phyloP scores from a whole-genome alignment of 2,888 invertebrate genomes.

The Arge pagana region DNA sequence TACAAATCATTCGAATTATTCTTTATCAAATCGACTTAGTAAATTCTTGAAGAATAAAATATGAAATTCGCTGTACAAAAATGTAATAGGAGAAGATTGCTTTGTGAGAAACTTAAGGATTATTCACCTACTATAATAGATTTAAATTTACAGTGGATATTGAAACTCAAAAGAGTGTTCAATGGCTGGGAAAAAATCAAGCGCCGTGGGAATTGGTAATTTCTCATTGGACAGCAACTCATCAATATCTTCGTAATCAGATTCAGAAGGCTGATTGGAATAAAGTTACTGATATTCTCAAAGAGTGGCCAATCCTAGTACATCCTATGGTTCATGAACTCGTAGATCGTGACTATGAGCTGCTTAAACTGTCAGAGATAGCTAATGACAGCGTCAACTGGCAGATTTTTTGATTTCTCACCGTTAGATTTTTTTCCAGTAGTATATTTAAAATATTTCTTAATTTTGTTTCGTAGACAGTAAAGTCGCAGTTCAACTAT shows the following conservation, averaged over 20 bases:
- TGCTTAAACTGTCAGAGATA: constrained; percentile 12
- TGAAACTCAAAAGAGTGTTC: constrained; percentile 12
- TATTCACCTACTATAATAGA: background rate
- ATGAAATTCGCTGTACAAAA: too few relatives aligned
- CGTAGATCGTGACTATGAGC: constrained; percentile 1
- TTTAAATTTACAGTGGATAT: constrained; percentile 9
- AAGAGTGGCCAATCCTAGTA: constrained; percentile 9
- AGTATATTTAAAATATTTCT: background rate
- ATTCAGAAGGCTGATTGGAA: constrained; percentile 7
- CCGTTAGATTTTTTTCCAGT: background rate
- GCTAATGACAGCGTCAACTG: background rate
- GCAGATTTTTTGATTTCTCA: constrained; percentile 6
- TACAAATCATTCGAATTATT: background rate
- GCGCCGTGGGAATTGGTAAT: constrained; percentile 14
- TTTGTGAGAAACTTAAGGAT: background rate
- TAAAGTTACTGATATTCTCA: constrained; percentile 4
- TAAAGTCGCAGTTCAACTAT: constrained; percentile 10
- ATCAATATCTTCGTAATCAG: constrained; percentile 4
- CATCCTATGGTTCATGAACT: constrained; percentile 10
- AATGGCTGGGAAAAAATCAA: constrained; percentile 12
- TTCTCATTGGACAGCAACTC: constrained; percentile 14
- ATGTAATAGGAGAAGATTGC: too few relatives aligned
- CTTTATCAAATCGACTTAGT: background rate
- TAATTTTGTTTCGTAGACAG: constrained; percentile 6
- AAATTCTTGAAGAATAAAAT: constrained; percentile 3